A percentile compares a stretch with the other conserved stretches of the same genome.
These are phyloP conservation scores for Aspidapion aeneum DNA, from an alignment of 2,888 invertebrate species.

Conservation along the genomic window DNA sequence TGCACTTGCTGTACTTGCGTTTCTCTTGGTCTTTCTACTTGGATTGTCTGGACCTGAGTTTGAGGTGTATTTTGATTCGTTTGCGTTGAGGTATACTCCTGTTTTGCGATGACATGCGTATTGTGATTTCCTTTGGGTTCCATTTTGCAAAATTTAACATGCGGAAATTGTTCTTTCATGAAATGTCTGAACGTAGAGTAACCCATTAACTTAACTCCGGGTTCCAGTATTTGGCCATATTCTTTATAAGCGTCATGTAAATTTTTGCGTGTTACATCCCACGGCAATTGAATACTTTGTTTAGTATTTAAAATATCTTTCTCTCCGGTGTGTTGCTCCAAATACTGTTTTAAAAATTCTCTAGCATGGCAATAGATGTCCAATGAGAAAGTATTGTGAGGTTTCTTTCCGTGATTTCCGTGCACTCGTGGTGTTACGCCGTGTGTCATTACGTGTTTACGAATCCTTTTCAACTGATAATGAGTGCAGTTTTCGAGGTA, in stretches of 20 bases:
- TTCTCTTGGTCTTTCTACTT: slow-evolving; percentile 48
- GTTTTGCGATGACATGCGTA: slow-evolving; percentile 40
- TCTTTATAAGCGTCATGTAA: slow-evolving; percentile 72
- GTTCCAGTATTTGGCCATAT: slow-evolving; percentile 66
- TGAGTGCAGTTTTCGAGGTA: slow-evolving; percentile 78
- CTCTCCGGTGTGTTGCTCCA: slow-evolving; percentile 61
- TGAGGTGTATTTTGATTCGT: slow-evolving; percentile 44
- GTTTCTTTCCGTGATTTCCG: slow-evolving; percentile 76
- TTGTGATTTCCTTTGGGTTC: slow-evolving; percentile 56
- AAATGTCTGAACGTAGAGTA: slow-evolving; percentile 78
- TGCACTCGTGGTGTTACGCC: slow-evolving; percentile 76
- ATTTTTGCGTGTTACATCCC: slow-evolving; percentile 63
- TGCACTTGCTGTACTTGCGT: slow-evolving; percentile 45
- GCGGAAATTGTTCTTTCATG: slow-evolving; percentile 78
- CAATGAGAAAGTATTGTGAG: slow-evolving; percentile 74
- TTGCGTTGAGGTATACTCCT: slow-evolving; percentile 41
- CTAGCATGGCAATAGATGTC: slow-evolving; percentile 77
- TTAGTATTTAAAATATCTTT: slow-evolving; percentile 52
- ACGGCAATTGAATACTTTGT: slow-evolving; percentile 52
- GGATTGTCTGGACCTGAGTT: slow-evolving; percentile 48
- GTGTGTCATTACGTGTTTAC: slow-evolving; percentile 75
- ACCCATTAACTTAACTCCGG: slow-evolving; percentile 72
- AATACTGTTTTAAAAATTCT: slow-evolving; percentile 69
- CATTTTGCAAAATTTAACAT: slow-evolving; percentile 63
- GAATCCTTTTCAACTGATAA: slow-evolving; percentile 72